Base-by-base conservation (phyloP, 2,888 invertebrate species). In the Cheilosia vernalis region DNA sequence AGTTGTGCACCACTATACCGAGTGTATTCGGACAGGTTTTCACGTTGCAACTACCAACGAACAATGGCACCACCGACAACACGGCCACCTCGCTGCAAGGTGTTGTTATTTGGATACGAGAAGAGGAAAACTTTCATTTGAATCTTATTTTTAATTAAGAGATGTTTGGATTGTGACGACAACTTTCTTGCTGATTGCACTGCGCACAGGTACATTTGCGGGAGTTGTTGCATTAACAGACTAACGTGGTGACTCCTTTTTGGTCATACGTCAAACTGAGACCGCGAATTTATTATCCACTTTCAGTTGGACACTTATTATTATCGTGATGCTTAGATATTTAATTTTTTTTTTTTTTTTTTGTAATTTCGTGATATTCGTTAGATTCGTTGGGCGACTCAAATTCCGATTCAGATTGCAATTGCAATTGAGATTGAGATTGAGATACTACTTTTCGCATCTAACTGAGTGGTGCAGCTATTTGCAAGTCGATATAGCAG, bases 121-220 rank as follows among this genome's bases (percentile, higher is more conserved):
- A 81, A 42, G 44, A 81, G 49, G 60, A 56, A 85, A 85, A 85
- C 85, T 85, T 85, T 85, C 85, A 81, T 85, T 81, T 76, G 84
- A 76, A 83, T 78, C 72, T 64, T 76, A 47, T 56, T 60, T 58
- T 56, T 55, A 47, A 82, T 82, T 78, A 61, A 78, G 72, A 60
- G 72, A 61, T 37, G 58, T 37, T 60, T 66, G 42, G 42, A 21
- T 66, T 60, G 33, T 66, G 72, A 58, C 24, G 60, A 74, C 84
- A 84, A 84, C 84, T 84, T 80, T 84, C 80, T 80, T 80, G 81
- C 64, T 56, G 40, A 63, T 49, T 78, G 73, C 53, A 24, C 63
- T n/a, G 44, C 24, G 13, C 19, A 19, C 30, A 19, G 33, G 19
- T 40, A 37, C 19, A 61, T 61, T 53, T 56, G 47, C 56, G 27